Evolutionary conservation across 1,140 invertebrate species (phyloP), one percentile per base, ranked within the genome.

Genomic region (Ephestia elutella): DNA sequence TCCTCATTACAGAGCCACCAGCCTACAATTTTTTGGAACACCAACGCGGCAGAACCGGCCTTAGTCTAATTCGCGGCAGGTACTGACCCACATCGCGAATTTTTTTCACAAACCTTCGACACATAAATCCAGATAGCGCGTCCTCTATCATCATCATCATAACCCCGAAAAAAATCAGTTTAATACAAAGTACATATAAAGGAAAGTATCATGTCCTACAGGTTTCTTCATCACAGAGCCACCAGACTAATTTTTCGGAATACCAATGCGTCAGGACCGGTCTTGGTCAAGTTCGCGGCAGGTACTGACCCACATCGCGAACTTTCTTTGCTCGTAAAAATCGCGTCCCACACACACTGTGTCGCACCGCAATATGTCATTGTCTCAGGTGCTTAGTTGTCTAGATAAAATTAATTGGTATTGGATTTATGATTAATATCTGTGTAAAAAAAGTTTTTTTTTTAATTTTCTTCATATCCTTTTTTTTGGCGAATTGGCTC

Each of bases 241-340:
- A n/a, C n/a, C 50, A 25, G 32, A 53, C 53, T 62, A 63, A n/a
- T n/a, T 70, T 62, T 73, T 65, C 20, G 63, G 35, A 56, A 63
- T 55, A 72, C 60, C 60, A 54, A 49, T 7, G 58, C 35, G 2
- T 49, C 55, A 48, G 20, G 65, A 78, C 79, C 73, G 81, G 78
- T 80, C 75, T 53, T 38, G 58, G 60, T 71, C 68, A 71, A 71
- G 71, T 75, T 79, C 70, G 73, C 60, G 49, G 66, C 81, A 83
- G 78, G 78, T 84, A 82, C 66, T 64, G 78, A 73, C 81, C 76
- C 57, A 82, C 76, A 70, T 80, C 54, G 20, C 60, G 56, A 71
- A 78, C 81, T 84, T 84, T 84, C 81, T 79, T 80, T 59, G 58
- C 67, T 75, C 63, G 68, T 69, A 73, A 74, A 79, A 75, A 65